Evolutionary conservation across 2,797 vertebrate species (phyloP), one percentile per base, ranked within the genome.

Genomic region (Valencia hispanica): DNA sequence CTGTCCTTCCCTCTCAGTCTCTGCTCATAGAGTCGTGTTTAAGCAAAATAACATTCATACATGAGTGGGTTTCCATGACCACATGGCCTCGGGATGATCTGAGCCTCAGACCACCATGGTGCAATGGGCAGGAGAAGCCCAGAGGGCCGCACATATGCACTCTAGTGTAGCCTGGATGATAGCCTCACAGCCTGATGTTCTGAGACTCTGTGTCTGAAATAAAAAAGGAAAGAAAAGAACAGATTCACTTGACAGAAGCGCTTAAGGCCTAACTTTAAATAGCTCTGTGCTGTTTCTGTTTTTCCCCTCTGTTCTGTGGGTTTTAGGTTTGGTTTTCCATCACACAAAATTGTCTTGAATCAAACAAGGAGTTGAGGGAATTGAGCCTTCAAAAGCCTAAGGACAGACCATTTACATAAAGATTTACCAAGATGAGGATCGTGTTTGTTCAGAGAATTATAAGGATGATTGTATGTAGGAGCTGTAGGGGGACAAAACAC

Each of bases 1-100:
- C 85, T 82, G 53, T 86, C 87, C 88, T 84, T 51, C 86, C 73
- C 89, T 84, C 84, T 79, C 82, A 75, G 83, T 85, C 84, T 91
- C 86, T 87, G 80, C 87, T 94, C 92, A 92, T 76, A 70, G 74
- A 91, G 92, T 91, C 89, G 84, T 90, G 81, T 93, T 94, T 91
- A 89, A 93, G 91, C 91, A 94, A 88, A 93, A 92, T 87, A 91
- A 93, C 92, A 83, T 94, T 95, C 92, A 95, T 92, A 93, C 95
- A 94, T 94, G 93, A 93, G 82, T 92, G 91, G 84, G 79, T 91
- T 93, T 93, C 84, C 87, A 87, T 94, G 90, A 91, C 93, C 92
- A 92, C 87, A 69, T 91, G 91, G 93, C 86, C 84, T 79, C 74
- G 65, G 88, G 89, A 91, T 86, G 74, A 88, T 93, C 88, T 83